Conservation (phyloP, 1,140 invertebrate species). For the Drosophila nebulosa region DNA sequence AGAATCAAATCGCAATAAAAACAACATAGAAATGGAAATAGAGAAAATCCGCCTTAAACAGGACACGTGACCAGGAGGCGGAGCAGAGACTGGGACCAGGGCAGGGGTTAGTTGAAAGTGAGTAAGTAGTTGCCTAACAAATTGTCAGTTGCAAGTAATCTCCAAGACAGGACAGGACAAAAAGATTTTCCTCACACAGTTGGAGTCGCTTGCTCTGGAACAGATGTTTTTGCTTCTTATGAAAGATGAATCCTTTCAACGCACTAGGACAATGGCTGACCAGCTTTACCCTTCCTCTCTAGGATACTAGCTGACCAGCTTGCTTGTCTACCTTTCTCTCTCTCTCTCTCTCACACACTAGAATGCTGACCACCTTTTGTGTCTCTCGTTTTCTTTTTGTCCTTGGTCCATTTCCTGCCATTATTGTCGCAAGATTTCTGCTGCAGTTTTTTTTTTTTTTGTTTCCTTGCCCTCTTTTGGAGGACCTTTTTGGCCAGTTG, state of each 20-base stretch:
- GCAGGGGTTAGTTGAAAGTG: neutral
- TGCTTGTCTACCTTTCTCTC: neutral
- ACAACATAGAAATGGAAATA: conserved; percentile 47
- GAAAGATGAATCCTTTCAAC: conserved; percentile 1
- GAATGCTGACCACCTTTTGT: no score
- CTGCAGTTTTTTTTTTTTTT: conserved; percentile 8
- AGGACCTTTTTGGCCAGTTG: neutral
- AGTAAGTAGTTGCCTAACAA: conserved; percentile 38
- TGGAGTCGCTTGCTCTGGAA: neutral
- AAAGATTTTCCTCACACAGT: conserved; percentile 41
- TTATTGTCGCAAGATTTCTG: neutral
- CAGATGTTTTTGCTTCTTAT: neutral
- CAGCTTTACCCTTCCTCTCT: no score
- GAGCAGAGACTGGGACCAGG: neutral
- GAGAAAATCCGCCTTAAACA: conserved; percentile 68
- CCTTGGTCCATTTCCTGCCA: neutral
- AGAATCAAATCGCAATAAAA: conserved; percentile 77
- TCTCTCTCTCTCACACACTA: no score
- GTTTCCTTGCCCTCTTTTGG: conserved; percentile 19
- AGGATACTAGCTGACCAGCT: no score
- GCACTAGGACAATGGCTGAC: neutral
- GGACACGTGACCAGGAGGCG: conserved; percentile 65
- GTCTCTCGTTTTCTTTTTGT: neutral
- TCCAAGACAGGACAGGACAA: conserved; percentile 35
- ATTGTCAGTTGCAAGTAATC: conserved; percentile 65